Evolutionary conservation across 2,797 vertebrate genomes (phyloP).

Genomic region (Anniella stebbinsi): DNA sequence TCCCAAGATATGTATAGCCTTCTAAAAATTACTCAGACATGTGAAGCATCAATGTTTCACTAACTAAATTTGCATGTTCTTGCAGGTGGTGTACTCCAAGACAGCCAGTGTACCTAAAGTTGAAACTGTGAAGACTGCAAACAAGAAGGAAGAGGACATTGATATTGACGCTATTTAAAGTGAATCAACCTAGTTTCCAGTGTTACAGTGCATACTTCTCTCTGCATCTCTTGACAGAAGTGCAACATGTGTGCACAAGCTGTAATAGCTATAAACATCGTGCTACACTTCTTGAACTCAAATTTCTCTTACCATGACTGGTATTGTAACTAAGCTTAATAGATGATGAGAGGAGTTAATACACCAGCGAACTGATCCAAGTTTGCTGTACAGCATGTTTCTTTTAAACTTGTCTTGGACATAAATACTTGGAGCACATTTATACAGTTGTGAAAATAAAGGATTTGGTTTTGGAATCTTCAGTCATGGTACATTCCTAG

Average conservation of each 20-base stretch:
- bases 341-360: constrained; percentile 76
- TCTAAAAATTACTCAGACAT: neutral
- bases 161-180: constrained; percentile 98
- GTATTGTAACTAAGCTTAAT: constrained; percentile 81
- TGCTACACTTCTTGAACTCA: constrained; percentile 82
- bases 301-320: constrained; percentile 82
- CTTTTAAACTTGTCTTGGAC: constrained; percentile 81
- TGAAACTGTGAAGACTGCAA: constrained; percentile 92
- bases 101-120: constrained; percentile 94
- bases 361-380: constrained; percentile 74
- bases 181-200: constrained; percentile 76
- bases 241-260: constrained; percentile 82
- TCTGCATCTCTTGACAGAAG: constrained; percentile 81
- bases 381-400: constrained; percentile 84
- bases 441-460: constrained; percentile 85
- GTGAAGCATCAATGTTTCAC: neutral
- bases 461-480: constrained; percentile 83
- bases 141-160: constrained; percentile 93
- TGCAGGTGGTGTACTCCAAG: constrained; percentile 94
- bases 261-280: constrained; percentile 80
- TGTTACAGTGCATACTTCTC: constrained; percentile 74
- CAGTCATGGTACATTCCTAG: neutral
- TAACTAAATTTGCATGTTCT: constrained; percentile 33
- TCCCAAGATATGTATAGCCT: neutral
- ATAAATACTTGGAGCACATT: constrained; percentile 80